These are phyloP conservation scores for Julus scandinavius DNA, from an alignment of 2,888 invertebrate species.

Conservation along the genomic window DNA sequence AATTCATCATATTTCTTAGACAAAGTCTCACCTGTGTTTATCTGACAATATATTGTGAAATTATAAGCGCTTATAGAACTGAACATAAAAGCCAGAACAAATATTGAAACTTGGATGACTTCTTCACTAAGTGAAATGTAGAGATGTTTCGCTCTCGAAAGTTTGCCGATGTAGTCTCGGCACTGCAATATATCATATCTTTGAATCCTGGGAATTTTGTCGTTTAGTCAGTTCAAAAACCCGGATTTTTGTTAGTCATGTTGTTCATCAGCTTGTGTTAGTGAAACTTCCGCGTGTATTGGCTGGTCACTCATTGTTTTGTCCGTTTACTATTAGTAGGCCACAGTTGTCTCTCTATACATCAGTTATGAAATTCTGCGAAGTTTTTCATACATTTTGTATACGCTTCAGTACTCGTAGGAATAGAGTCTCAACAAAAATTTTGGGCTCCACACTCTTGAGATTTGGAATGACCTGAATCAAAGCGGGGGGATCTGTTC, in stretches of 20 bases:
- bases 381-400: background rate
- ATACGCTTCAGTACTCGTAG: constrained; percentile 33
- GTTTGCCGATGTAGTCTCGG: background rate
- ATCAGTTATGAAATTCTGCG: constrained; percentile 1
- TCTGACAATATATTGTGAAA: too few relatives aligned
- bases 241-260: background rate
- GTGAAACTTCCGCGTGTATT: background rate
- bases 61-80: too few relatives aligned
- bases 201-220: background rate
- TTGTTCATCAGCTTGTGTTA: background rate
- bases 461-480: background rate
- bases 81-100: background rate
- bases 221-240: background rate
- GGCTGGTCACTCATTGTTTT: background rate
- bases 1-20: too few relatives aligned
- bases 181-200: constrained; percentile 9
- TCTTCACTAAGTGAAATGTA: background rate
- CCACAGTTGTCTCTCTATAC: constrained; percentile 29
- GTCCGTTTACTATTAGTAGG: constrained; percentile 33
- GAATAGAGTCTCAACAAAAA: constrained; percentile 1
- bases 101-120: background rate
- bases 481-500: background rate
- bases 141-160: background rate
- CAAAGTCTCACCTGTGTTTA: too few relatives aligned
- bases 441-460: background rate